These are phyloP conservation scores for Idaea biselata DNA, from an alignment of 2,888 invertebrate genomes.

Conservation along the genomic window DNA sequence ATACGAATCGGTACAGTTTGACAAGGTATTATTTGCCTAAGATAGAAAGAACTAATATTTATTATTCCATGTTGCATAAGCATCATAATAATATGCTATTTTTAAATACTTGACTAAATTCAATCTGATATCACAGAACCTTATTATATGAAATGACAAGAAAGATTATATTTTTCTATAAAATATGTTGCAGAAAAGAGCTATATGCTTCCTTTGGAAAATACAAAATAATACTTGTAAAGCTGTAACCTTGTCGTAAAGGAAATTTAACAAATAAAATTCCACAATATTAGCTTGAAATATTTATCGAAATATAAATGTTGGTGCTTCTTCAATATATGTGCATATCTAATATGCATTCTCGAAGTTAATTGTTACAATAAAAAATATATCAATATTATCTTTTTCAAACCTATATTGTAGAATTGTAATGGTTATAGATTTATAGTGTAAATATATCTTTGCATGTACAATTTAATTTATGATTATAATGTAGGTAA, in stretches of 20 bases:
- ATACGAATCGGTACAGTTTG: not conserved
- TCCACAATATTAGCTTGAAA: conserved; percentile 41
- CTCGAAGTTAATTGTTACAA: conserved; percentile 49
- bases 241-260: not conserved
- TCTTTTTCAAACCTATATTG: conserved; percentile 39
- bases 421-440: conserved; percentile 40
- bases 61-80: no score
- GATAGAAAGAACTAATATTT: not conserved
- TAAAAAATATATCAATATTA: conserved; percentile 40
- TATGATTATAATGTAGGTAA: conserved; percentile 22
- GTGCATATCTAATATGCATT: conserved; percentile 61
- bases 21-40: not conserved
- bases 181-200: no score
- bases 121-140: no score
- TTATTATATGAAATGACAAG: no score
- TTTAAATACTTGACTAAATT: no score
- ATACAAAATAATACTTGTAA: not conserved
- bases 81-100: no score
- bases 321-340: conserved; percentile 62
- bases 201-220: not conserved
- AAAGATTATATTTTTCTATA: no score
- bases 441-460: conserved; percentile 55
- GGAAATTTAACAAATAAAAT: not conserved
- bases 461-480: conserved; percentile 57
- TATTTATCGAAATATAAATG: conserved; percentile 46